These are phyloP conservation scores for Corythoichthys intestinalis DNA, from an alignment of 2,113 vertebrate genomes.

Conservation along the genomic window DNA sequence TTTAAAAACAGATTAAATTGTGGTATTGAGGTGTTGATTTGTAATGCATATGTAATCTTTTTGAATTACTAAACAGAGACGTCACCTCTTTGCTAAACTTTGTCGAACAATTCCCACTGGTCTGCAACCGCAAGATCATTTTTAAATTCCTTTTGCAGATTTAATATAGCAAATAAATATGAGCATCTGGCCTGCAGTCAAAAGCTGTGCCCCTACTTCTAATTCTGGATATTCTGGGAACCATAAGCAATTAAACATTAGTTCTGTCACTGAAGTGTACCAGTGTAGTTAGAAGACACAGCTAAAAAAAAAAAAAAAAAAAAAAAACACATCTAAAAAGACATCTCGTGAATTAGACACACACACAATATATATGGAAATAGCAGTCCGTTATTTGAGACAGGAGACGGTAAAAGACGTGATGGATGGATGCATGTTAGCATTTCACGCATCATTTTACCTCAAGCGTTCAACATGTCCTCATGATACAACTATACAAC, in stretches of 20 bases:
- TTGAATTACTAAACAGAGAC: conserved; percentile 33
- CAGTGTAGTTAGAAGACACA: background rate
- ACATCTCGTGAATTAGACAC: too few relatives aligned
- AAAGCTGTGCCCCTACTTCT: background rate
- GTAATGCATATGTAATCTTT: conserved; percentile 56
- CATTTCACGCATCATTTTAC: background rate
- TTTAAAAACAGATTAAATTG: conserved; percentile 53
- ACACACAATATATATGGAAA: too few relatives aligned
- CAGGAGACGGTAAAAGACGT: too few relatives aligned
- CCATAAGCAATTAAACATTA: conserved; percentile 34
- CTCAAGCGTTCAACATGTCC: background rate
- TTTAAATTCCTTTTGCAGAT: too few relatives aligned
- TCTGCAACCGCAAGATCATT: background rate
- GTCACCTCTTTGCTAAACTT: conserved; percentile 28
- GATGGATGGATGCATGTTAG: too few relatives aligned
- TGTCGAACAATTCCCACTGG: conserved; percentile 31
- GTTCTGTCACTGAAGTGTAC: background rate
- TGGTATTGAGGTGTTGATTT: conserved; percentile 55
- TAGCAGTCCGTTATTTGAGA: too few relatives aligned
- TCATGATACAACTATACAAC: background rate
- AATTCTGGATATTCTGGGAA: background rate
- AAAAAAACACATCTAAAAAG: too few relatives aligned
- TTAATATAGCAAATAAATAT: background rate
- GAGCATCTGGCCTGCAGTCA: background rate
- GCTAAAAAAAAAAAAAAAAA: background rate